Percentiles rank a stretch among this genome's conserved stretches.
phyloP scores from a whole-genome alignment of 2,113 vertebrate genomes.

The Mormoops blainvillei region DNA sequence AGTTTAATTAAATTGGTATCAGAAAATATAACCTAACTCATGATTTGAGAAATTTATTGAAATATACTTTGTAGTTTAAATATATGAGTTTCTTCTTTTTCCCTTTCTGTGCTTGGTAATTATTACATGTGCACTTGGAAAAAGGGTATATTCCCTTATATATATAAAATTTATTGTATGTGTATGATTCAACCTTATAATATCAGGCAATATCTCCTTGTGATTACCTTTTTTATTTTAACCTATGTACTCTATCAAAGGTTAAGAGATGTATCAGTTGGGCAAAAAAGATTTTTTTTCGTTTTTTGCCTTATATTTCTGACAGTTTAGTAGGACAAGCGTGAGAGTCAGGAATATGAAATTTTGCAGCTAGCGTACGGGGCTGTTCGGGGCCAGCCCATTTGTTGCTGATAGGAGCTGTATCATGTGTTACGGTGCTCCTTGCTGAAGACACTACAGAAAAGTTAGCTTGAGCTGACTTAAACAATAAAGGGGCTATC shows the following conservation, averaged over 20 bases:
- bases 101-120: background rate
- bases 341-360: background rate
- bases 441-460: background rate
- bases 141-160: background rate
- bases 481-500: background rate
- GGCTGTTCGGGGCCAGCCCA: background rate
- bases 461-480: background rate
- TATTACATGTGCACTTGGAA: background rate
- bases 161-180: background rate
- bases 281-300: background rate
- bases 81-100: background rate
- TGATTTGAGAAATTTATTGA: background rate
- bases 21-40: background rate
- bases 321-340: background rate
- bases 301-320: background rate
- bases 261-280: background rate
- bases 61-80: conserved; percentile 16
- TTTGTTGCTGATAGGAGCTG: background rate
- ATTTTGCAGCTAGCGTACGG: background rate
- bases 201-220: background rate
- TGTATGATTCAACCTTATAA: background rate
- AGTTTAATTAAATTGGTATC: background rate
- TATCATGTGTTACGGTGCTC: background rate
- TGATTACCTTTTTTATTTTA: background rate
- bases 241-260: background rate